phyloP scores from a whole-genome alignment of 1,140 invertebrate species.

The Linepithema humile region DNA sequence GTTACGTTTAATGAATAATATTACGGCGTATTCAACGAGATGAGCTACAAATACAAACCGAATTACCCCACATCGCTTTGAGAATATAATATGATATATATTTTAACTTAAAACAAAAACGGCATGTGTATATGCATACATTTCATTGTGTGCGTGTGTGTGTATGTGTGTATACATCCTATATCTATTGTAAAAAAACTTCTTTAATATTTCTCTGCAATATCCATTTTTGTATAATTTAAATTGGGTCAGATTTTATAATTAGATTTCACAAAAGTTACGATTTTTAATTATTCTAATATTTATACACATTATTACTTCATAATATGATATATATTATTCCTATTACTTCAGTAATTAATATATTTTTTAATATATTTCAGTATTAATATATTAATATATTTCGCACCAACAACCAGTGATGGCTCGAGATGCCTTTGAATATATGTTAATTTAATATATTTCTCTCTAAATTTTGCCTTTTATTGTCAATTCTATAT shows the following conservation, averaged over 20 bases:
- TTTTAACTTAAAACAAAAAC: background rate
- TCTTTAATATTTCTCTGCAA: too few species aligned
- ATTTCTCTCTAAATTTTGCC: background rate
- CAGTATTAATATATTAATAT: too few species aligned
- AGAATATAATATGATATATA: background rate
- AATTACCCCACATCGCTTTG: too few species aligned
- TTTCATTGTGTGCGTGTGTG: too few species aligned
- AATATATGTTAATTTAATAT: background rate
- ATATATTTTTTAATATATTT: too few species aligned
- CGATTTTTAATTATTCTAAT: background rate
- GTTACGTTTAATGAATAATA: slow-evolving; percentile 46
- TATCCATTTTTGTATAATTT: too few species aligned
- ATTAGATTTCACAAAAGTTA: background rate
- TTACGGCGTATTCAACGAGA: background rate
- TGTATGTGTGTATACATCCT: background rate
- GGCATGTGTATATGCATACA: background rate
- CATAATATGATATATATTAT: background rate
- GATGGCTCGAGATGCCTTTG: too few species aligned
- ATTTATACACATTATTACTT: too few species aligned
- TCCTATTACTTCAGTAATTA: background rate
- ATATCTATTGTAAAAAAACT: background rate
- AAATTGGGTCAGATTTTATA: too few species aligned
- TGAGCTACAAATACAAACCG: slow-evolving; percentile 6
- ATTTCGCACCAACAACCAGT: too few species aligned
- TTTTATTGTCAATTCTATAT: background rate